Evolutionary conservation across 1,140 invertebrate species (phyloP).

Genomic region (Drosophila setifemur): DNA sequence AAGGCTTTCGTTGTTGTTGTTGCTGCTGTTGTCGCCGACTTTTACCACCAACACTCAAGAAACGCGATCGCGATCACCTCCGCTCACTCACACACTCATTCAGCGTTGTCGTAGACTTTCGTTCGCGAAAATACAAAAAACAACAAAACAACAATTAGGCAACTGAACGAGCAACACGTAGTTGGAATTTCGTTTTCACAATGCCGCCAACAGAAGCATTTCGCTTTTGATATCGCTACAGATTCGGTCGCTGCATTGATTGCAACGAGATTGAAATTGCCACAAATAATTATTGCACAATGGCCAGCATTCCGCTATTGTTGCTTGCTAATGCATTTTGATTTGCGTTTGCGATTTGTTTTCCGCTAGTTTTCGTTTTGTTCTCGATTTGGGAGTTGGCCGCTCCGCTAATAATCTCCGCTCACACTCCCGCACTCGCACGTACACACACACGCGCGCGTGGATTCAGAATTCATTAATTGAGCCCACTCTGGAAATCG

Average conservation of each 20-base stretch:
- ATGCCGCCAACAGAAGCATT: conserved; percentile 40
- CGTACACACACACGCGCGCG: conserved; percentile 32
- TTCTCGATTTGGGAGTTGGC: conserved; percentile 77
- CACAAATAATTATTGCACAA: conserved; percentile 31
- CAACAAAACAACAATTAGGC: conserved; percentile 41
- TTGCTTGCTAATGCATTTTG: conserved; percentile 25
- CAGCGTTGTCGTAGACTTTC: conserved; percentile 54
- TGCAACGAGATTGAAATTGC: conserved; percentile 14
- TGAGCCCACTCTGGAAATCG: not conserved
- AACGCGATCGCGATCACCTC: conserved; percentile 6
- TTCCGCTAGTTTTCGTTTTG: conserved; percentile 11
- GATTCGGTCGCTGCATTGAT: conserved; percentile 7
- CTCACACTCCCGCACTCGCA: conserved; percentile 47
- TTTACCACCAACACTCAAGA: conserved; percentile 50
- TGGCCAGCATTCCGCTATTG: conserved; percentile 15
- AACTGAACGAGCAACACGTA: conserved; percentile 63
- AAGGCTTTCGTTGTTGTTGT: conserved; percentile 39
- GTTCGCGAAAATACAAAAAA: conserved; percentile 61
- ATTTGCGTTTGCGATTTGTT: not conserved
- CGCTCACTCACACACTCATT: conserved; percentile 32
- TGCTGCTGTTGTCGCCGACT: conserved; percentile 53
- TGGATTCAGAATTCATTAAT: conserved; percentile 15
- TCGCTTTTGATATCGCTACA: conserved; percentile 19
- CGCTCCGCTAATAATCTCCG: conserved; percentile 47
- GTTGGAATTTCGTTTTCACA: conserved; percentile 54